A percentile compares a stretch with the other conserved stretches of the same genome.
phyloP scores from a whole-genome alignment of 2,888 invertebrate genomes.

The Therioaphis trifolii region DNA sequence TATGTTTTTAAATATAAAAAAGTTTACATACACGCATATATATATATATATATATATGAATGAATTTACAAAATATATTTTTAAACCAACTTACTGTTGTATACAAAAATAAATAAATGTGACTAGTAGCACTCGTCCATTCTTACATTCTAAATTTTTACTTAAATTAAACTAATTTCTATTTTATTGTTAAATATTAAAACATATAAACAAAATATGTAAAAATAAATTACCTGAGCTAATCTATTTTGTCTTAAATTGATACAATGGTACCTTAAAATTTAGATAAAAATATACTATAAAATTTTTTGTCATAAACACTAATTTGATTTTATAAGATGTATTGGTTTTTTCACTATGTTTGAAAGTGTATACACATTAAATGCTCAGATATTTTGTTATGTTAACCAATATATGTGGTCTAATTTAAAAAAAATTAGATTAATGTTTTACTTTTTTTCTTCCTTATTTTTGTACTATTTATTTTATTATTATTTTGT shows the following conservation, averaged over 20 bases:
- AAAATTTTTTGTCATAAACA: not conserved
- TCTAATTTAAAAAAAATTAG: too few species aligned
- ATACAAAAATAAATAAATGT: constrained; percentile 59
- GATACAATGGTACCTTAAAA: not conserved
- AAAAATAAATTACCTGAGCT: constrained; percentile 36
- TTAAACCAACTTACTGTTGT: constrained; percentile 47
- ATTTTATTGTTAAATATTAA: constrained; percentile 31
- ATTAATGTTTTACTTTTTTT: constrained; percentile 25
- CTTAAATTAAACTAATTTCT: constrained; percentile 39
- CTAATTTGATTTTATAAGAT: constrained; percentile 19
- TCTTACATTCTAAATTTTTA: constrained; percentile 29
- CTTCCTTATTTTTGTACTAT: constrained; percentile 36
- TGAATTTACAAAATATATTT: constrained; percentile 54
- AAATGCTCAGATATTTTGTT: too few species aligned
- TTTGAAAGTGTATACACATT: too few species aligned
- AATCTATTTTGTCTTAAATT: constrained; percentile 7
- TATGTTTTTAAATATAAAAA: constrained; percentile 52
- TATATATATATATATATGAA: not conserved
- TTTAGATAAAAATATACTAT: not conserved
- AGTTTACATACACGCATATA: too few species aligned
- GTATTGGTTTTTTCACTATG: not conserved
- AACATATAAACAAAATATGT: constrained; percentile 43
- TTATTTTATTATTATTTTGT: constrained; percentile 32
- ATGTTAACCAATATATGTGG: too few species aligned
- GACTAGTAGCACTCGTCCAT: constrained; percentile 60